phyloP scores from a whole-genome alignment of 2,113 vertebrate species.

The Tor tambroides region DNA sequence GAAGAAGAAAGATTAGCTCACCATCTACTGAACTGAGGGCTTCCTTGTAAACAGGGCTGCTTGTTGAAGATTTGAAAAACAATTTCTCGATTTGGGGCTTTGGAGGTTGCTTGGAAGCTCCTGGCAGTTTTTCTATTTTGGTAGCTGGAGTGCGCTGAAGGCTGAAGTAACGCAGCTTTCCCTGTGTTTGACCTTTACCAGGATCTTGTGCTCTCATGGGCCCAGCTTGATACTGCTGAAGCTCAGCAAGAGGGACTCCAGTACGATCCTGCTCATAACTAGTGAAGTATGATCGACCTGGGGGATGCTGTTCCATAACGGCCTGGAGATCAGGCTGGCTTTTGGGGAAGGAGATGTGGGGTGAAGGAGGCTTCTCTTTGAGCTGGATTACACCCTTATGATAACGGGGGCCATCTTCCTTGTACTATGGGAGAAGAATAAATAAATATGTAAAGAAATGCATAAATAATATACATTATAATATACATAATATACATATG shows the following conservation, averaged over 20 bases:
- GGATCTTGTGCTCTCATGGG: constrained; percentile 56
- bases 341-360: constrained; percentile 65
- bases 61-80: constrained; percentile 68
- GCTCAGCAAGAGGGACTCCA: constrained; percentile 70
- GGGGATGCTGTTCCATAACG: constrained; percentile 63
- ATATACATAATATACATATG: too few relatives aligned
- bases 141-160: constrained; percentile 54
- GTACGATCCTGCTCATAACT: constrained; percentile 59
- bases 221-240: constrained; percentile 74
- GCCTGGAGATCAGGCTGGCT: constrained; percentile 57
- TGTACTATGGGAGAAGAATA: constrained; percentile 69
- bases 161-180: constrained; percentile 67
- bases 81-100: constrained; percentile 66
- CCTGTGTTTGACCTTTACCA: constrained; percentile 68
- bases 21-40: constrained; percentile 78
- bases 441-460: constrained; percentile 9
- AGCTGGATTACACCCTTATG: constrained; percentile 67
- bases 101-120: constrained; percentile 57
- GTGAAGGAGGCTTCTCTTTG: constrained; percentile 72
- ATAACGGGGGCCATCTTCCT: constrained; percentile 64
- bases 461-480: neutral
- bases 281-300: constrained; percentile 55
- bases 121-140: constrained; percentile 61
- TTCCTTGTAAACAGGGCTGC: constrained; percentile 63
- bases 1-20: constrained; percentile 63